Evolutionary conservation across 2,113 vertebrate genomes (phyloP).

Genomic region (Podarcis raffonei): DNA sequence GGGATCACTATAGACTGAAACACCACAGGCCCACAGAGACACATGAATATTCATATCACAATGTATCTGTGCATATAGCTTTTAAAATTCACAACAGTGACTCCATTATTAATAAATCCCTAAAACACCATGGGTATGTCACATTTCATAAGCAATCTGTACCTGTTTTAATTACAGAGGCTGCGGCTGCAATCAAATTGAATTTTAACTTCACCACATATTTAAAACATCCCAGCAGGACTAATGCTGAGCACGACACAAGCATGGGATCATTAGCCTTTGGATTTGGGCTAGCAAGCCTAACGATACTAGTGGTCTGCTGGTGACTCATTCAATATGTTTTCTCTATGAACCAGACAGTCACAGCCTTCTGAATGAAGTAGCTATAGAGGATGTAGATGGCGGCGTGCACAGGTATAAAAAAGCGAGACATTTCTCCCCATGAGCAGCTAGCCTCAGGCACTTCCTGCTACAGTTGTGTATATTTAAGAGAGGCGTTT

Average conservation of each 20-base stretch:
- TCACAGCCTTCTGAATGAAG: slow-evolving; percentile 12
- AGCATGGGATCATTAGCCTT: background rate
- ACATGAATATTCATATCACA: slow-evolving; percentile 11
- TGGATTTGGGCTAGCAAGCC: background rate
- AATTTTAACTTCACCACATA: slow-evolving; percentile 23
- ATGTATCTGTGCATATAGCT: background rate
- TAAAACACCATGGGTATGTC: slow-evolving; percentile 8
- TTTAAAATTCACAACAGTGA: background rate
- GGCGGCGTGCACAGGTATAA: background rate
- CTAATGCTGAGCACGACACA: slow-evolving; percentile 23
- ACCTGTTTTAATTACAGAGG: slow-evolving; percentile 36
- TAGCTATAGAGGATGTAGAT: slow-evolving; percentile 18
- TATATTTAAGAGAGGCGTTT: slow-evolving; percentile 32
- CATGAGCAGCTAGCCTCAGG: slow-evolving; percentile 14
- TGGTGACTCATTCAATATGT: slow-evolving; percentile 25
- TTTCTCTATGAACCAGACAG: slow-evolving; percentile 25
- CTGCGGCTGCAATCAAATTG: slow-evolving; percentile 3
- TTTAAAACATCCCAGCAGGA: slow-evolving; percentile 26
- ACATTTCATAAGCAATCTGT: slow-evolving; percentile 13
- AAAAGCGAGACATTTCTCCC: background rate
- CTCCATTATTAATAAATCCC: background rate
- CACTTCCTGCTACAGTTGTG: slow-evolving; percentile 28
- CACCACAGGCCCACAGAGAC: background rate
- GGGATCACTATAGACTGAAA: background rate
- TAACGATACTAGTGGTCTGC: slow-evolving; percentile 15